Percentiles rank a stretch among this genome's conserved stretches.
Evolutionary conservation across 1,140 invertebrate genomes (phyloP).

Genomic region (Megalopta genalis): DNA sequence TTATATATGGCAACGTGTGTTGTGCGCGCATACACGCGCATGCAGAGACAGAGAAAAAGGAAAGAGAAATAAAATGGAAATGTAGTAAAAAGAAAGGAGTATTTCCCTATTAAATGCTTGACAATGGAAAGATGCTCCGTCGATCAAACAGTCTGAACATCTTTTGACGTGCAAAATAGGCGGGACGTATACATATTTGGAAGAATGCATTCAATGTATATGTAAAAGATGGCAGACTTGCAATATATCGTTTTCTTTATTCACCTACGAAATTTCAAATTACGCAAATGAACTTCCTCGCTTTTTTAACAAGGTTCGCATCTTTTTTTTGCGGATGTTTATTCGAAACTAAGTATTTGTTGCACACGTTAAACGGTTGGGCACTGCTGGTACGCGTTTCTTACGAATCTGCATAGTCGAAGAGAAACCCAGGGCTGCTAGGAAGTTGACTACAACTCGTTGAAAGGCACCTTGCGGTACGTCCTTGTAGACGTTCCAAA

Average conservation of each 20-base stretch:
- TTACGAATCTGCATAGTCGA: slow-evolving; percentile 10
- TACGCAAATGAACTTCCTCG: background rate
- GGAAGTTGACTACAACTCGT: slow-evolving; percentile 20
- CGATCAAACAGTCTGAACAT: slow-evolving; percentile 72
- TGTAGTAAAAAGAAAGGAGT: slow-evolving; percentile 61
- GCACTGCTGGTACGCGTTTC: slow-evolving; percentile 16
- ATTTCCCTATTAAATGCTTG: slow-evolving; percentile 70
- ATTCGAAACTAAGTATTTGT: background rate
- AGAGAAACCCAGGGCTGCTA: slow-evolving; percentile 14
- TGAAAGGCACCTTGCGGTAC: slow-evolving; percentile 44
- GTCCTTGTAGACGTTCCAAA: slow-evolving; percentile 51
- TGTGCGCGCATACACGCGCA: slow-evolving; percentile 21
- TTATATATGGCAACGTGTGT: slow-evolving; percentile 8
- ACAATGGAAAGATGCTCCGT: slow-evolving; percentile 64
- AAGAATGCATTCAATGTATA: slow-evolving; percentile 13
- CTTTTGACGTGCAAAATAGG: background rate
- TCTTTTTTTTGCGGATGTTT: background rate
- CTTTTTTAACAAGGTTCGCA: no score
- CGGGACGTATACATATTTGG: background rate
- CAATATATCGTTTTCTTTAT: background rate
- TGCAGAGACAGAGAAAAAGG: slow-evolving; percentile 26
- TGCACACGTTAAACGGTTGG: slow-evolving; percentile 22
- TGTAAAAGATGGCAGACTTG: background rate
- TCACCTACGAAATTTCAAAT: background rate
- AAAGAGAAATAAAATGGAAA: slow-evolving; percentile 50